A percentile compares a stretch with the other conserved stretches of the same genome.
phyloP scores from a whole-genome alignment of 1,140 invertebrate genomes.

The Tetramorium simillimum region DNA sequence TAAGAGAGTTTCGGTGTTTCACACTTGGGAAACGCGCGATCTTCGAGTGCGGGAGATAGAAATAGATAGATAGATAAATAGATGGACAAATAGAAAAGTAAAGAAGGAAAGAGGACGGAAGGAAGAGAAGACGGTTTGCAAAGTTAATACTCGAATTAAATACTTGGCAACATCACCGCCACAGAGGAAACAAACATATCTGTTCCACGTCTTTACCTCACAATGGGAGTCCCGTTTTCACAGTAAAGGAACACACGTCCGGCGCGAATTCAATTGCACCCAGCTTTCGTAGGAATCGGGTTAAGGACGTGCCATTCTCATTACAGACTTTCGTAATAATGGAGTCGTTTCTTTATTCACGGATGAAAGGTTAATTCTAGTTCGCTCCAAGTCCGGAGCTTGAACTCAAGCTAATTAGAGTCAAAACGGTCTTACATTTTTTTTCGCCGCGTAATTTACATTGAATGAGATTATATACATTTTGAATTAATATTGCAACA shows the following conservation, averaged over 20 bases:
- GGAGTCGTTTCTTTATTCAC: slow-evolving; percentile 42
- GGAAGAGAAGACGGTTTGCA: neutral
- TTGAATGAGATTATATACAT: neutral
- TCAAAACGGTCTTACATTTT: neutral
- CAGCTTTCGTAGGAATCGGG: slow-evolving; percentile 37
- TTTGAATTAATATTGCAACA: neutral
- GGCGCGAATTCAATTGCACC: slow-evolving; percentile 28
- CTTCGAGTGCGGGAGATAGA: neutral
- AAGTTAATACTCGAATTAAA: slow-evolving; percentile 40
- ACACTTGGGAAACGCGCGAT: neutral
- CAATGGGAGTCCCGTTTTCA: slow-evolving; percentile 44
- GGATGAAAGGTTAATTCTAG: slow-evolving; percentile 30
- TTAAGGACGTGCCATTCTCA: slow-evolving; percentile 56
- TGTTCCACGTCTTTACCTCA: neutral
- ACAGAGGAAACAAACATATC: slow-evolving; percentile 12
- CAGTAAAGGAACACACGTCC: slow-evolving; percentile 26
- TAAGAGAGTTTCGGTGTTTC: slow-evolving; percentile 56
- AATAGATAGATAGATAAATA: neutral
- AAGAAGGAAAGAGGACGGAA: neutral
- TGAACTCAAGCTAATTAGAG: slow-evolving; percentile 34
- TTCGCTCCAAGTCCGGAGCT: slow-evolving; percentile 17
- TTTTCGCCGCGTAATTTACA: neutral
- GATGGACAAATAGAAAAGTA: neutral
- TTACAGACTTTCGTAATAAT: slow-evolving; percentile 49
- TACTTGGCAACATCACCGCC: neutral